Evolutionary conservation across 2,113 vertebrate species (phyloP).

Genomic region (Parus major): DNA sequence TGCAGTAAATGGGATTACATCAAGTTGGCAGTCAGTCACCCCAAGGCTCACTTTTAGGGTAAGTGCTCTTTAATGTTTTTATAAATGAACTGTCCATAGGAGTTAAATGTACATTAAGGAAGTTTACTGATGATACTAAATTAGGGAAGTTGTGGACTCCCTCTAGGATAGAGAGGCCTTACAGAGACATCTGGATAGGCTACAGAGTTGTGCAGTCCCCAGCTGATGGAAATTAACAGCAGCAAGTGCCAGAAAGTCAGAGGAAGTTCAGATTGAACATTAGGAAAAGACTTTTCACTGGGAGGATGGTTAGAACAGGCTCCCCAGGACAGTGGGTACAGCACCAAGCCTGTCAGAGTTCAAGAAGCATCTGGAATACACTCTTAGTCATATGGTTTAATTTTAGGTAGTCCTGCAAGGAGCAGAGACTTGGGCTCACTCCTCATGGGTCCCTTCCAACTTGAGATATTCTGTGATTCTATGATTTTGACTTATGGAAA

Average conservation of each 20-base stretch:
- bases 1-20: neutral
- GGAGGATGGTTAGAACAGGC: neutral
- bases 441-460: neutral
- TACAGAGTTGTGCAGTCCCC: neutral
- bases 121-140: neutral
- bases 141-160: neutral
- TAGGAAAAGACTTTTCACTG: neutral
- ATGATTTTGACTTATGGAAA: neutral
- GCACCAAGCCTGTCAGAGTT: neutral
- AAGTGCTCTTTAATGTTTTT: neutral
- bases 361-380: neutral
- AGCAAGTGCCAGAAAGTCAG: neutral
- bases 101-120: neutral
- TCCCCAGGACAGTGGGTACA: neutral
- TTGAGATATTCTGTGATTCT: neutral
- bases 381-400: neutral
- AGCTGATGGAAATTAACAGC: neutral
- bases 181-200: neutral
- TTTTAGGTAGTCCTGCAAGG: neutral
- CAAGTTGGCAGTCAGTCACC: neutral
- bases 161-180: neutral
- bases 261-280: neutral
- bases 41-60: neutral
- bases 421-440: neutral
- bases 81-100: neutral